Conservation (phyloP, 2,797 vertebrate genomes). For the Orestias chungarensis region DNA sequence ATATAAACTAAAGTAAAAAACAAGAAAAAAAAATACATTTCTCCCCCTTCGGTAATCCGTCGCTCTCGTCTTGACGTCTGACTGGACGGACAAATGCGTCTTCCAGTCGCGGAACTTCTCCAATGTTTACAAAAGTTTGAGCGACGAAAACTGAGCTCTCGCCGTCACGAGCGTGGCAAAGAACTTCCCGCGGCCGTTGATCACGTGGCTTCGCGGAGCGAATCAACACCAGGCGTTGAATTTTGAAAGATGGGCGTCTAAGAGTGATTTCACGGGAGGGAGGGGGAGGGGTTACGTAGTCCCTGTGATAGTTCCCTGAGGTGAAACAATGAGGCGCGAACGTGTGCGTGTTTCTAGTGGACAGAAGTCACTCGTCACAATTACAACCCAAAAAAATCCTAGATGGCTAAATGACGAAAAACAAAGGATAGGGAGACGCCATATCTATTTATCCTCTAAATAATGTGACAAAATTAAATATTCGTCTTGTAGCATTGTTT, state of each 20-base stretch:
- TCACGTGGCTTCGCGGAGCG: constrained; percentile 78
- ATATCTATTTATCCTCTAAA: no score
- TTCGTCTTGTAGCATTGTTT: no score
- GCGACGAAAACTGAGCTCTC: constrained; percentile 51
- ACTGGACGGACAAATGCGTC: constrained; percentile 14
- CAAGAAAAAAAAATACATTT: not conserved
- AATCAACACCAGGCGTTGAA: constrained; percentile 68
- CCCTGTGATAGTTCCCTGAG: constrained; percentile 1
- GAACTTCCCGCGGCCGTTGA: constrained; percentile 97
- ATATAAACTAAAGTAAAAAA: not conserved
- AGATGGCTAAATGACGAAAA: no score
- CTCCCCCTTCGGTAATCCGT: constrained; percentile 17
- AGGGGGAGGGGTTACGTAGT: constrained; percentile 46
- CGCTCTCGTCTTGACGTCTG: not conserved
- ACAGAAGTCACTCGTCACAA: not conserved
- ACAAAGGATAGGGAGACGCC: no score
- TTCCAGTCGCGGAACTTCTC: constrained; percentile 24
- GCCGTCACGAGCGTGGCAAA: constrained; percentile 77
- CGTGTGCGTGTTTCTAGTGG: constrained; percentile 6
- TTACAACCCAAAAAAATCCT: not conserved
- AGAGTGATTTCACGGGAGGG: not conserved
- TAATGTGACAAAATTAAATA: no score
- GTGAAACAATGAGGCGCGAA: constrained; percentile 74
- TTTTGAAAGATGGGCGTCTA: constrained; percentile 85
- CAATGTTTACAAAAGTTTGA: constrained; percentile 79